Percentiles rank a stretch among this genome's conserved stretches.
Evolutionary conservation across 2,113 vertebrate species (phyloP).

Genomic region (Hystrix brachyura): DNA sequence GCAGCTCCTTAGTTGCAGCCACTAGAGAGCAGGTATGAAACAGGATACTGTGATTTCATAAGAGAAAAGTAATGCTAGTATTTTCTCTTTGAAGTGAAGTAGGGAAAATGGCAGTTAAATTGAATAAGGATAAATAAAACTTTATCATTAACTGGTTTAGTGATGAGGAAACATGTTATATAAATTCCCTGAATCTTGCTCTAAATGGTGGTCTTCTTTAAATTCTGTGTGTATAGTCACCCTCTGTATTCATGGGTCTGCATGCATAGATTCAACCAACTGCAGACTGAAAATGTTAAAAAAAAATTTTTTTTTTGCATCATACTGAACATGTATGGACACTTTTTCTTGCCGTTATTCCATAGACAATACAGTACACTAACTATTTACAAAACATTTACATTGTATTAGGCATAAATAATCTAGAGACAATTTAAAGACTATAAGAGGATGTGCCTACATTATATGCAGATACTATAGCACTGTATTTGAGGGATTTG

Average conservation of each 20-base stretch:
- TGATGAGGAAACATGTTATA: not conserved
- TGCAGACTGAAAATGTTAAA: not conserved
- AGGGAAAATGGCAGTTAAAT: not conserved
- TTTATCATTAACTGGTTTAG: not conserved
- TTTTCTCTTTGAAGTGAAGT: conserved; percentile 3
- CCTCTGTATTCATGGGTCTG: not conserved
- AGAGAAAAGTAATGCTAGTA: not conserved
- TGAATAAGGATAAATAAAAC: not conserved
- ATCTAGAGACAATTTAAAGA: not conserved
- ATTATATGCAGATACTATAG: not conserved
- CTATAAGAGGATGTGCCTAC: not conserved
- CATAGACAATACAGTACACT: not conserved
- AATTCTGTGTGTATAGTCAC: not conserved
- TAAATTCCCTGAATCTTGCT: not conserved
- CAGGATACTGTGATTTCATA: not conserved
- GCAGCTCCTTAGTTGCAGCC: not conserved
- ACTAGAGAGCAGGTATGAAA: not conserved
- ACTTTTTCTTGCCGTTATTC: not conserved
- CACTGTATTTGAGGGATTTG: not conserved
- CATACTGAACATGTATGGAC: not conserved
- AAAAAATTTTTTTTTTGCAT: not conserved
- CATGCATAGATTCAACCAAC: not conserved
- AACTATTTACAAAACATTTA: not conserved
- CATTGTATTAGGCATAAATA: not conserved
- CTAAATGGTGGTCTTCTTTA: not conserved